Percentiles rank a stretch among this genome's conserved stretches.
Evolutionary conservation across 2,888 invertebrate species (phyloP).

Genomic region (Tenthredo notha): DNA sequence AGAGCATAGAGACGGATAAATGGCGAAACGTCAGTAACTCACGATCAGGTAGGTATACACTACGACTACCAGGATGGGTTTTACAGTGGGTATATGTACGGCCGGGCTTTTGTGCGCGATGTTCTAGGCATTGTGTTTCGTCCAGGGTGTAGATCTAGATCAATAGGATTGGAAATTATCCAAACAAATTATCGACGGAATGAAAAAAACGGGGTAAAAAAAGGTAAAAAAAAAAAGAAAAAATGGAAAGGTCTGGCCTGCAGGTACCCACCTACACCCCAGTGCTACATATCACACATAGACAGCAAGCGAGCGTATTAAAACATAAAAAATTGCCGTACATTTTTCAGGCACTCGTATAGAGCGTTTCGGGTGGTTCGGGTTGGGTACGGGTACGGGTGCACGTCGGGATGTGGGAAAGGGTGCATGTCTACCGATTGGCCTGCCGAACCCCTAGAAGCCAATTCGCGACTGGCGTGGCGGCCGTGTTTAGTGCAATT

Average conservation of each 20-base stretch:
- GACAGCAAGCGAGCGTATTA: conserved; percentile 72
- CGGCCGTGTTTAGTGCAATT: conserved; percentile 74
- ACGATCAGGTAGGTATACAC: conserved; percentile 68
- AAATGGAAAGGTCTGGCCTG: conserved; percentile 18
- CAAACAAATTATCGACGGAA: conserved; percentile 78
- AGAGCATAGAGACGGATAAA: conserved; percentile 70
- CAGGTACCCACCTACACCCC: conserved; percentile 60
- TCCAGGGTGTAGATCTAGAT: conserved; percentile 77
- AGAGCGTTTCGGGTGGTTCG: conserved; percentile 60
- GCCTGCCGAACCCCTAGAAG: conserved; percentile 71
- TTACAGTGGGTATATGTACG: background rate
- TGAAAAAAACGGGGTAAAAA: conserved; percentile 58
- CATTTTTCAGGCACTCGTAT: conserved; percentile 77
- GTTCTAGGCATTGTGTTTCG: conserved; percentile 72
- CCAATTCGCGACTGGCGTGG: conserved; percentile 69
- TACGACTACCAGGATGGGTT: background rate
- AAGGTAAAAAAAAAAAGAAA: background rate
- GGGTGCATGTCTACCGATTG: conserved; percentile 71
- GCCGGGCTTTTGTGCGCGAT: conserved; percentile 64
- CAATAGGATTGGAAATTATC: conserved; percentile 79
- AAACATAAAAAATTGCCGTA: conserved; percentile 79
- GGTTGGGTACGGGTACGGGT: conserved; percentile 58
- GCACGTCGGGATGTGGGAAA: conserved; percentile 59
- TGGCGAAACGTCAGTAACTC: conserved; percentile 76
- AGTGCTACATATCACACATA: conserved; percentile 75